phyloP scores from a whole-genome alignment of 2,797 vertebrate species.

The Leptoclinus maculatus region DNA sequence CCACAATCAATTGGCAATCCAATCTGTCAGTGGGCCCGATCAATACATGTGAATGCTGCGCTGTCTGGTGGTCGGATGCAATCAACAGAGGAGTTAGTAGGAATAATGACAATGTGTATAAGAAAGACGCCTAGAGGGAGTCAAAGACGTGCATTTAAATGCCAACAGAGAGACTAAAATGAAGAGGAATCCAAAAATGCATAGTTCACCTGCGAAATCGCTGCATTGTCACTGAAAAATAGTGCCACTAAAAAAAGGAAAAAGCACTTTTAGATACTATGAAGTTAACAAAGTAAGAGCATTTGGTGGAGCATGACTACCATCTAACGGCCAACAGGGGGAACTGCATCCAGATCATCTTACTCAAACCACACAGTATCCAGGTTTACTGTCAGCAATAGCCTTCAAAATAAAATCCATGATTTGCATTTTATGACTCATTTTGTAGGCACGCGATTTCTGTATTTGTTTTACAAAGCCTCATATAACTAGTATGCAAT shows the following conservation, averaged over 20 bases:
- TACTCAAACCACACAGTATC: background rate
- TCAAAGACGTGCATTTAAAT: background rate
- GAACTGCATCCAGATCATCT: slow-evolving; percentile 1
- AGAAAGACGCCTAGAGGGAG: background rate
- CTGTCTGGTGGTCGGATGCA: slow-evolving; percentile 2
- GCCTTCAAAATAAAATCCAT: slow-evolving; percentile 5
- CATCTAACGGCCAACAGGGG: slow-evolving; percentile 41
- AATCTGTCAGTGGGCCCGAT: slow-evolving; percentile 28
- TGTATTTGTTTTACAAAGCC: background rate
- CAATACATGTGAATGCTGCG: slow-evolving; percentile 24
- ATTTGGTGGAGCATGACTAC: slow-evolving; percentile 52
- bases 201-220: slow-evolving; percentile 8
- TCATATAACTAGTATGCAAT: background rate
- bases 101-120: background rate
- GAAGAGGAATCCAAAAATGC: slow-evolving; percentile 10
- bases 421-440: background rate
- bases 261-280: background rate
- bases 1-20: slow-evolving; percentile 32
- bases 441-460: background rate
- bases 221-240: slow-evolving; percentile 14
- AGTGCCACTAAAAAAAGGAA: background rate
- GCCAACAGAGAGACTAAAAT: background rate
- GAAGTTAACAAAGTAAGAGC: background rate
- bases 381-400: background rate
- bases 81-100: background rate